A percentile compares a stretch with the other conserved stretches of the same genome.
These are phyloP conservation scores for Vanessa tameamea DNA, from an alignment of 1,140 invertebrate species.

Conservation along the genomic window DNA sequence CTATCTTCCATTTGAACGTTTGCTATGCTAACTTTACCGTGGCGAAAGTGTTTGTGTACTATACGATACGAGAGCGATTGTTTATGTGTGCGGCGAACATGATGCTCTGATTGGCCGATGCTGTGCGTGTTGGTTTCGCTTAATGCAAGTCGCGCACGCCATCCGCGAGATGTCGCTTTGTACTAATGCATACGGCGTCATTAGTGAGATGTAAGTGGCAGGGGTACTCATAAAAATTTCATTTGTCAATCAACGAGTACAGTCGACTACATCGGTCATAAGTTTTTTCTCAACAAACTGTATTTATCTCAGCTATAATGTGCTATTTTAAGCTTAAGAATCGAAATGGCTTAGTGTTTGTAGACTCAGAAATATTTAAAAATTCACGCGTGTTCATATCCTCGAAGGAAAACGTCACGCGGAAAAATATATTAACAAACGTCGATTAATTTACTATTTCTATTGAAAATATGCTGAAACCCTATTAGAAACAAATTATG, in stretches of 20 bases:
- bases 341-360: not conserved
- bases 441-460: too few species aligned
- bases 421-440: too few species aligned
- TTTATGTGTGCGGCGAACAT: slow-evolving; percentile 19
- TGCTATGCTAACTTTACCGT: slow-evolving; percentile 58
- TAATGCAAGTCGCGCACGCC: slow-evolving; percentile 33
- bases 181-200: slow-evolving; percentile 42
- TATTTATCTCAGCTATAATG: not conserved
- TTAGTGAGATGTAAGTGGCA: slow-evolving; percentile 48
- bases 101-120: slow-evolving; percentile 29
- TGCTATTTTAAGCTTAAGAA: not conserved
- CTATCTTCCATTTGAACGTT: slow-evolving; percentile 73
- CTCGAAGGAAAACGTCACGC: too few species aligned
- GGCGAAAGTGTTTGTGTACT: slow-evolving; percentile 33
- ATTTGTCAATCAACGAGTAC: slow-evolving; percentile 63
- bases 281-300: not conserved
- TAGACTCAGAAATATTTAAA: too few species aligned
- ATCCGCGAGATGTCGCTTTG: slow-evolving; percentile 41
- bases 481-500: too few species aligned
- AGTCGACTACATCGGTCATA: slow-evolving; percentile 31
- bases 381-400: too few species aligned
- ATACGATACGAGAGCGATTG: slow-evolving; percentile 6
- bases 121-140: slow-evolving; percentile 32
- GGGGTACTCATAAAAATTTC: slow-evolving; percentile 61
- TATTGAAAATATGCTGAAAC: too few species aligned